A percentile compares a stretch with the other conserved stretches of the same genome.
These are phyloP conservation scores for Camponotus pennsylvanicus DNA, from an alignment of 1,140 invertebrate species.

Conservation along the genomic window DNA sequence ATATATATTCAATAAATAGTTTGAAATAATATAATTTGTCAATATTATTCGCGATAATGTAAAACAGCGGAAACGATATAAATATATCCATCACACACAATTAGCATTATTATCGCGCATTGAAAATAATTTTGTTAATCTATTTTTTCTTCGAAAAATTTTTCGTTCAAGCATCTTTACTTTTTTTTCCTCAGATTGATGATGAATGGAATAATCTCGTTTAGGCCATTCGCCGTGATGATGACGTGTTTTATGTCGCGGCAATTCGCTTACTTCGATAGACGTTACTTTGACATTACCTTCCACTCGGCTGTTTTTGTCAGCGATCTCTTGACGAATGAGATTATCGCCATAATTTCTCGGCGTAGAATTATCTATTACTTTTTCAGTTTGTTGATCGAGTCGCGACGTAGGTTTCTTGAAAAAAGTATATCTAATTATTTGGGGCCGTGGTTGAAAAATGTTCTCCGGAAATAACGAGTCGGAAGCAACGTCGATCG, in stretches of 20 bases:
- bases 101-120: background rate
- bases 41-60: background rate
- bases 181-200: conserved; percentile 9
- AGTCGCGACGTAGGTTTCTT: conserved; percentile 4
- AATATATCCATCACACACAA: conserved; percentile 7
- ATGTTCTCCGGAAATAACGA: conserved; percentile 70
- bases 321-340: conserved; percentile 49
- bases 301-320: background rate
- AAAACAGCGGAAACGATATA: background rate
- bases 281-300: conserved; percentile 70
- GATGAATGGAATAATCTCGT: conserved; percentile 63
- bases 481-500: background rate
- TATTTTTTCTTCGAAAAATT: background rate
- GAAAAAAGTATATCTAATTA: conserved; percentile 78
- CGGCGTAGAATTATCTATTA: conserved; percentile 5
- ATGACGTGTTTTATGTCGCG: conserved; percentile 77
- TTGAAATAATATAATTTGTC: background rate
- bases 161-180: background rate
- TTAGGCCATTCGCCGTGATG: conserved; percentile 77
- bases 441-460: conserved; percentile 76
- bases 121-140: too few species aligned
- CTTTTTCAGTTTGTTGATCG: conserved; percentile 12
- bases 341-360: conserved; percentile 69
- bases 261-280: conserved; percentile 77
- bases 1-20: conserved; percentile 41